Base-by-base conservation (phyloP, 2,113 vertebrate species). In the Dasyurus viverrinus region DNA sequence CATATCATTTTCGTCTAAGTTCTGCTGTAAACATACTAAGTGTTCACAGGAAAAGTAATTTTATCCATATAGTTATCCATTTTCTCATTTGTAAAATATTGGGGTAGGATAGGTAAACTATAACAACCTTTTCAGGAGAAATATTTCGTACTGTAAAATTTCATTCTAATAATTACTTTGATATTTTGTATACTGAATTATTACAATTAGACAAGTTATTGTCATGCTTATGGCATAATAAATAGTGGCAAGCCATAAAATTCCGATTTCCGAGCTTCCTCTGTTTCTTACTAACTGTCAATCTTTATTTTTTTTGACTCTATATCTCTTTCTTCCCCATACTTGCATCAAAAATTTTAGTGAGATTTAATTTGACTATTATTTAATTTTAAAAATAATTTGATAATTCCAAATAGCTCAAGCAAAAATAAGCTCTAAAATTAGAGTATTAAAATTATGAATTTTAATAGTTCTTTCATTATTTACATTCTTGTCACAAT, bases 391-490 rank as follows among this genome's bases (percentile, higher is more conserved):
- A 26, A 23, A 0, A 47, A 52, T 52, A 0, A 12, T 52, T 9
- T 60, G 92, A 93, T 57, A n/a, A 42, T 53, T 57, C 36, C 68
- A 57, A 76, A 91, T 1, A 92, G 55, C 16, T 93, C 91, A 9
- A 68, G 47, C 36, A 60, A 0, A 90, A 30, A 84, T 24, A 93
- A 48, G 11, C 2, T 90, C 47, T 9, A 9, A 27, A 52, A 90
- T 47, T 30, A 94, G 91, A 93, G 92, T 90, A 11, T 54, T 2
- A 55, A 0, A 84, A 84, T 22, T 84, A 42, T 23, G 42, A 84
- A 23, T 14, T 36, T 68, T 53, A 95, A 16, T 91, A 90, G 30
- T 90, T 93, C 25, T 90, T 95, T 94, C 3, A 50, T 54, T 19
- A 42, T 95, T 16, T 68, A 27, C 24, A 9, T 2, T 16, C 11